Conservation (phyloP, 1,140 invertebrate species). For the Dolichoris vasculosae region DNA sequence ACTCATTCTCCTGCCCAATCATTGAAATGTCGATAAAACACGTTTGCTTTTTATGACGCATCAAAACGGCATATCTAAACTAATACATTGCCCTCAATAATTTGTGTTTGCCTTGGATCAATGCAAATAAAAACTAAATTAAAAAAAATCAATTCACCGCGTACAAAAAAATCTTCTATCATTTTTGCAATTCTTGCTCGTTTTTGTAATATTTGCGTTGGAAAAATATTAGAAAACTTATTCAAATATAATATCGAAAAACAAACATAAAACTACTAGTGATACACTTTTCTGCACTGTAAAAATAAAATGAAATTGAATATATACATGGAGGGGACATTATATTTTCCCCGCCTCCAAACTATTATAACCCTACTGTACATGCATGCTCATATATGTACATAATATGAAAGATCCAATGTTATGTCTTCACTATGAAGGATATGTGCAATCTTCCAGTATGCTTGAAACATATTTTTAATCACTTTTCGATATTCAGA, state of each 20-base stretch:
- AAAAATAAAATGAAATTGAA: slow-evolving; percentile 2
- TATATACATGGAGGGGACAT: not conserved
- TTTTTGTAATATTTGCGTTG: not conserved
- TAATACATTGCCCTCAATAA: too few species aligned
- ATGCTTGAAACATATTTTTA: slow-evolving; percentile 72
- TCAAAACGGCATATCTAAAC: too few species aligned
- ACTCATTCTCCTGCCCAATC: not conserved
- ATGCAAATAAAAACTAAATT: not conserved
- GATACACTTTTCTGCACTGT: not conserved
- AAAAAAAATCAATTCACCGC: not conserved
- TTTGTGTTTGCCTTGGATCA: too few species aligned
- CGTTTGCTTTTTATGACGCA: too few species aligned
- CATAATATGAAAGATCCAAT: not conserved
- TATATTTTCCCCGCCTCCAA: not conserved
- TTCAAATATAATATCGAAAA: slow-evolving; percentile 36
- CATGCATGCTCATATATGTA: not conserved
- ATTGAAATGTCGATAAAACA: not conserved
- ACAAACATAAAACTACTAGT: not conserved
- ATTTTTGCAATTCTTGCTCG: not conserved
- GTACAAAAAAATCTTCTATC: slow-evolving; percentile 3
- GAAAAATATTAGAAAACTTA: slow-evolving; percentile 3
- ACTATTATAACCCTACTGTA: not conserved
- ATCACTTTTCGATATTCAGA: slow-evolving; percentile 52
- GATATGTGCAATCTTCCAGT: slow-evolving; percentile 58
- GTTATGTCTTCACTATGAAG: too few species aligned